phyloP scores from a whole-genome alignment of 2,888 invertebrate species.

The Apodemia hepburni region DNA sequence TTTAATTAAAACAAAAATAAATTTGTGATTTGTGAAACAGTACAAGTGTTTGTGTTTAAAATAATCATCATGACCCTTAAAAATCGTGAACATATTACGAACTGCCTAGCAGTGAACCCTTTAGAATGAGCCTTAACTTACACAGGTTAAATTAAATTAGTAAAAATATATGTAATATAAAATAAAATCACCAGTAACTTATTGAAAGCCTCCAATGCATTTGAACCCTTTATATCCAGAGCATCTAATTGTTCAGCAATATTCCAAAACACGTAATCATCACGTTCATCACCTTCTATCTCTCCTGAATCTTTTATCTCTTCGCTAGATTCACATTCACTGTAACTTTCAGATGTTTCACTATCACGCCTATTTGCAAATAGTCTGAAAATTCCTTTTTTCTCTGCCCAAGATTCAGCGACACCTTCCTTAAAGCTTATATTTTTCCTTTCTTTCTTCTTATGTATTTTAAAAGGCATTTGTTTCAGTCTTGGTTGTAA shows the following conservation, averaged over 20 bases:
- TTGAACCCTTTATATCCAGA: constrained; percentile 31
- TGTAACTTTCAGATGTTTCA: constrained; percentile 69
- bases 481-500: constrained; percentile 57
- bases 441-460: constrained; percentile 45
- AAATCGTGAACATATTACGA: too few species aligned
- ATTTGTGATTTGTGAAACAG: too few species aligned
- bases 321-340: constrained; percentile 61
- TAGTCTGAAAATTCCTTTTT: constrained; percentile 58
- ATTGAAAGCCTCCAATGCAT: constrained; percentile 25
- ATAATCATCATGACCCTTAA: too few species aligned
- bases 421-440: constrained; percentile 44
- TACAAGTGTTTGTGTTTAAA: too few species aligned
- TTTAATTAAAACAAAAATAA: too few species aligned
- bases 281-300: constrained; percentile 18
- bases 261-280: constrained; percentile 30
- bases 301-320: constrained; percentile 25
- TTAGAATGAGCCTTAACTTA: too few species aligned
- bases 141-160: not conserved
- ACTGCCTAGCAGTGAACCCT: too few species aligned
- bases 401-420: constrained; percentile 61
- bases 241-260: constrained; percentile 40
- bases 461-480: constrained; percentile 70
- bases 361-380: constrained; percentile 60
- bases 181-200: constrained; percentile 26
- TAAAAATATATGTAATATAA: not conserved